These are phyloP conservation scores for Diadegma fenestrale DNA, from an alignment of 2,888 invertebrate species.

Conservation along the genomic window DNA sequence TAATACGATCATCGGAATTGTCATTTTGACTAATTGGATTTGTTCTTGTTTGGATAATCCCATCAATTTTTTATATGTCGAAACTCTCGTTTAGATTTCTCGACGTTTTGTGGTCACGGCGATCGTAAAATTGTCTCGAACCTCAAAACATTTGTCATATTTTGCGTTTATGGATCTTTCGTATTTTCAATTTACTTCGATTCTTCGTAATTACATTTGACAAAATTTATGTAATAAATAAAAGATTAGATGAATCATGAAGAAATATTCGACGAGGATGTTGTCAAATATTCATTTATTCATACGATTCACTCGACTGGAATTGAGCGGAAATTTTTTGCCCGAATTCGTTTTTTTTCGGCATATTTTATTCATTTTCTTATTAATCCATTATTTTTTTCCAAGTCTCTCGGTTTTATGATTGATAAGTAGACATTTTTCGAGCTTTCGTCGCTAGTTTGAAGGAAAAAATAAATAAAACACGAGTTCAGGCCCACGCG, in stretches of 20 bases:
- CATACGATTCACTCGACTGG: not conserved
- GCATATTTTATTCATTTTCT: not conserved
- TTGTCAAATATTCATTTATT: not conserved
- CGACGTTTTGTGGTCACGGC: not conserved
- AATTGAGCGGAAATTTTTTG: slow-evolving; percentile 16
- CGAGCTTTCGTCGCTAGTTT: slow-evolving; percentile 6
- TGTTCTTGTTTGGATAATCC: slow-evolving; percentile 5
- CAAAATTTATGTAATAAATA: not conserved
- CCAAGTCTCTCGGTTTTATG: not conserved
- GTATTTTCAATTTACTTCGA: not conserved
- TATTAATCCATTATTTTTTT: not conserved
- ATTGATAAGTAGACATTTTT: slow-evolving; percentile 32
- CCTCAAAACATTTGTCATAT: slow-evolving; percentile 16
- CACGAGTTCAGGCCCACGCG: slow-evolving; percentile 37
- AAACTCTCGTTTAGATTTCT: not conserved
- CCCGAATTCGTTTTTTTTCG: not conserved
- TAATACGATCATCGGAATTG: not conserved
- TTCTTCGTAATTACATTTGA: not conserved
- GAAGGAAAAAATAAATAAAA: not conserved
- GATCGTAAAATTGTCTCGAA: not conserved
- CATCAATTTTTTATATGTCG: not conserved
- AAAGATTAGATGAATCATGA: not conserved
- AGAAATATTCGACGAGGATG: not conserved
- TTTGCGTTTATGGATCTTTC: not conserved
- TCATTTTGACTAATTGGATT: slow-evolving; percentile 13